These are phyloP conservation scores for Promerops cafer DNA, from an alignment of 2,113 vertebrate species.

Conservation along the genomic window DNA sequence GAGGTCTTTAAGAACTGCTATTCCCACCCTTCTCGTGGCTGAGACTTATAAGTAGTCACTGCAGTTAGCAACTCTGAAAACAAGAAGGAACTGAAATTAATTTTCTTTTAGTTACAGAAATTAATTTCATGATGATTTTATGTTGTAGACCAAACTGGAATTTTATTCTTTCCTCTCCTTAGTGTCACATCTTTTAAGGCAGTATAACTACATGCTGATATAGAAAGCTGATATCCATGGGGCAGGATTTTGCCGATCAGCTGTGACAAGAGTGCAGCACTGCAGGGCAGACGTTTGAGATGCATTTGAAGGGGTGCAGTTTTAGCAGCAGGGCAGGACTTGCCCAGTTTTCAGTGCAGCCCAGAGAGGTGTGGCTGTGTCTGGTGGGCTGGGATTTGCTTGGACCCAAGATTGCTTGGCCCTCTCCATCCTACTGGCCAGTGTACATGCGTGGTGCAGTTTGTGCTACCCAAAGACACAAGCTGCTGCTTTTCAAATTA, in stretches of 20 bases:
- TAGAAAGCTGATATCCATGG: neutral
- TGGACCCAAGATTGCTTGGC: neutral
- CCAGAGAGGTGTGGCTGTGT: neutral
- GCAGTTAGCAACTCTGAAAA: neutral
- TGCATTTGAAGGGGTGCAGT: neutral
- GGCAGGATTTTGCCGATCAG: neutral
- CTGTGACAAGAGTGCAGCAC: neutral
- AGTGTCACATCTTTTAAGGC: neutral
- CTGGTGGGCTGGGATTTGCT: neutral
- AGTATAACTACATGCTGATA: neutral
- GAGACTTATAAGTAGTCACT: neutral
- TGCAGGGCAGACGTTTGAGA: neutral
- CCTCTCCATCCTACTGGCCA: neutral
- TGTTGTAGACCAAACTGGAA: neutral
- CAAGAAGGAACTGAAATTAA: neutral
- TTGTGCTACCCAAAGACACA: neutral
- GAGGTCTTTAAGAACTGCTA: neutral
- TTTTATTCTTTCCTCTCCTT: neutral
- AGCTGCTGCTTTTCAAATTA: neutral
- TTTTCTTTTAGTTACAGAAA: neutral
- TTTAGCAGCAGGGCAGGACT: neutral
- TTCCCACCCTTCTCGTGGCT: neutral
- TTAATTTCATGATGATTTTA: neutral
- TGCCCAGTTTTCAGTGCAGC: neutral
- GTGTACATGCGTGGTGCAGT: neutral